Base-by-base conservation (phyloP, 2,888 invertebrate species). In the Mayetiola destructor region DNA sequence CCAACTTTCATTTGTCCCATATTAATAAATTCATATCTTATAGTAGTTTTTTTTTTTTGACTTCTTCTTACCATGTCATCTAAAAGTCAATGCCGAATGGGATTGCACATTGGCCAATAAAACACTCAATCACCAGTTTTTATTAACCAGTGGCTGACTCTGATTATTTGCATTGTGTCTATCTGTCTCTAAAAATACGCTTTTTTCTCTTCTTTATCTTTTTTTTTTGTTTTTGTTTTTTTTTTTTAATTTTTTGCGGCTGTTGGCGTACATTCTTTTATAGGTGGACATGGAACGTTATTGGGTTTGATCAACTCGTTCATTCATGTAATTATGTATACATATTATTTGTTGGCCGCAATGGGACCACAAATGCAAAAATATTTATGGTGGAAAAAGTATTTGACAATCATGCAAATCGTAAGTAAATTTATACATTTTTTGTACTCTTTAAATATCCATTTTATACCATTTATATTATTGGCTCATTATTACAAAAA, bases 371-470 rank as follows among this genome's bases (percentile, higher is more conserved):
- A 83, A 63, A 84, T 88, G 68, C 88, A 88, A 69, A 90, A 90
- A 67, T 90, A 86, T 67, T 73, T 94, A 20, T 94, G 93, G 93
- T 94, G 94, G 94, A 94, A 94, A 71, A 87, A 81, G 65, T 88
- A 94, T 69, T 80, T 94, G 65, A 94, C 94, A 4, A 78, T 80
- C 56, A 74, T 93, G 66, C 94, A 94, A 74, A 77, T 94, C 74
- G 85, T 89, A 71, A 74, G 76, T 69, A 54, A 55, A 20, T 56
- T 56, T 48, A 48, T n/a, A 37, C 6, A 6, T 32, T 29, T 32
- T 6, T 9, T 32, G 32, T 32, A 12, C 12, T 48, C 27, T 6
- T n/a, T n/a, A n/a, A n/a, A n/a, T n/a, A n/a, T n/a, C n/a, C n/a
- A n/a, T n/a, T n/a, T n/a, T n/a, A n/a, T n/a, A n/a, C n/a, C n/a